Percentiles rank a stretch among this genome's conserved stretches.
phyloP scores from a whole-genome alignment of 2,797 vertebrate species.

The Cirrhinus molitorella region DNA sequence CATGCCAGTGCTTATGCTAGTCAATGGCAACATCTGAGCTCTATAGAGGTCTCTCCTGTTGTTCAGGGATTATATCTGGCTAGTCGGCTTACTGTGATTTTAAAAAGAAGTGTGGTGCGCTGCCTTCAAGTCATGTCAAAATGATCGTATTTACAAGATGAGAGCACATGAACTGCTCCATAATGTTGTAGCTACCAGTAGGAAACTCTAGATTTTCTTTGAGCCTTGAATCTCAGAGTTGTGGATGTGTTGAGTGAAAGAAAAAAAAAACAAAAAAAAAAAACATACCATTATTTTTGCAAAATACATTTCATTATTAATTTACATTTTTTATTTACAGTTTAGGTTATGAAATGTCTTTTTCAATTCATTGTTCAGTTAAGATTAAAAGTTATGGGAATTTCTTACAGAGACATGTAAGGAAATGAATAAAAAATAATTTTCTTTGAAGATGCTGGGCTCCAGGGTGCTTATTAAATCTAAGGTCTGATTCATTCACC shows the following conservation, averaged over 20 bases:
- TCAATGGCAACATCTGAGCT: constrained; percentile 15
- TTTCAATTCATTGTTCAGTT: background rate
- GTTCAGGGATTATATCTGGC: constrained; percentile 5
- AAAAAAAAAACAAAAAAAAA: background rate
- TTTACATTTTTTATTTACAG: no score
- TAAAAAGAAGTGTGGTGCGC: background rate
- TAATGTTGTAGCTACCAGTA: background rate
- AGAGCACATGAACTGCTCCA: background rate
- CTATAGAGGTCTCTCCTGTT: constrained; percentile 11
- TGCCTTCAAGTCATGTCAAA: background rate
- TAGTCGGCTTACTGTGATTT: constrained; percentile 17
- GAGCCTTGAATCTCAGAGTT: background rate
- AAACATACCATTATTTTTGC: background rate
- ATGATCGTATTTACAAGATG: constrained; percentile 16
- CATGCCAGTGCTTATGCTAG: background rate
- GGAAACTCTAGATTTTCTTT: background rate
- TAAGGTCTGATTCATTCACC: background rate
- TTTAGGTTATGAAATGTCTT: background rate
- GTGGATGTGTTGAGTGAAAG: background rate
- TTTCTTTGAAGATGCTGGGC: background rate
- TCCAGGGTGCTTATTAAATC: constrained; percentile 9
- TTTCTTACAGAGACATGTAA: background rate
- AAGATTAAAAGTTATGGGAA: background rate
- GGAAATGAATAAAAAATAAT: background rate
- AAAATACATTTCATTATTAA: no score